Percentiles rank a stretch among this genome's conserved stretches.
Evolutionary conservation across 1,140 invertebrate species (phyloP).

Genomic region (Hycleus cichorii): DNA sequence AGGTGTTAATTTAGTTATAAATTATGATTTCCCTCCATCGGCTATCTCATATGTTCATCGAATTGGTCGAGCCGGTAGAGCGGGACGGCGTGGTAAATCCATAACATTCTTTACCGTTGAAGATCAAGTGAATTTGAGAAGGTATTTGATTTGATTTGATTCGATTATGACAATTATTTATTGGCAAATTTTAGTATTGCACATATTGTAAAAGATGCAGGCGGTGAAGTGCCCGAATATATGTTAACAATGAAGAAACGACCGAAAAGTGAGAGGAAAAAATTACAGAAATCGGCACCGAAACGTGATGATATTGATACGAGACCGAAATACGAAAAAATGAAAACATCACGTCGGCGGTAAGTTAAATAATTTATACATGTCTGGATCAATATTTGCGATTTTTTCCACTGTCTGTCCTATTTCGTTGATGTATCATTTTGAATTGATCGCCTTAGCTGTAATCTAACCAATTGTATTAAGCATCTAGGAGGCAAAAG

Average conservation of each 20-base stretch:
- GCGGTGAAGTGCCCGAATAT: slow-evolving; percentile 83
- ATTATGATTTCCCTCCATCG: slow-evolving; percentile 94
- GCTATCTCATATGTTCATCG: slow-evolving; percentile 91
- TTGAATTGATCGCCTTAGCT: no score
- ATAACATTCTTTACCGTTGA: slow-evolving; percentile 92
- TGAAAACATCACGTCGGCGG: background rate
- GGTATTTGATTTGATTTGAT: slow-evolving; percentile 45
- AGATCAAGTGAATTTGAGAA: slow-evolving; percentile 75
- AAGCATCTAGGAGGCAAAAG: no score
- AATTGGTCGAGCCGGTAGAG: slow-evolving; percentile 83
- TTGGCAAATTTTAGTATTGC: slow-evolving; percentile 63
- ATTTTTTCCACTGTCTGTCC: no score
- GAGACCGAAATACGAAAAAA: slow-evolving; percentile 17
- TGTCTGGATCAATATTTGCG: no score
- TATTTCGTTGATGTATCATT: no score
- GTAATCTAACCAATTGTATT: no score
- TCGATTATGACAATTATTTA: background rate
- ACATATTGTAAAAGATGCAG: slow-evolving; percentile 77
- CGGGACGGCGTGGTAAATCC: slow-evolving; percentile 78
- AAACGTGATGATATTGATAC: slow-evolving; percentile 33
- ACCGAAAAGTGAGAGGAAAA: slow-evolving; percentile 56
- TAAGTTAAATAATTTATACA: no score
- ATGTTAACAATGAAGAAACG: slow-evolving; percentile 75
- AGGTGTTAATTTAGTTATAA: slow-evolving; percentile 93
- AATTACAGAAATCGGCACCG: slow-evolving; percentile 33